Conservation (phyloP, 53 echinoderm and acorn worm genomes). For the Astropecten irregularis region DNA sequence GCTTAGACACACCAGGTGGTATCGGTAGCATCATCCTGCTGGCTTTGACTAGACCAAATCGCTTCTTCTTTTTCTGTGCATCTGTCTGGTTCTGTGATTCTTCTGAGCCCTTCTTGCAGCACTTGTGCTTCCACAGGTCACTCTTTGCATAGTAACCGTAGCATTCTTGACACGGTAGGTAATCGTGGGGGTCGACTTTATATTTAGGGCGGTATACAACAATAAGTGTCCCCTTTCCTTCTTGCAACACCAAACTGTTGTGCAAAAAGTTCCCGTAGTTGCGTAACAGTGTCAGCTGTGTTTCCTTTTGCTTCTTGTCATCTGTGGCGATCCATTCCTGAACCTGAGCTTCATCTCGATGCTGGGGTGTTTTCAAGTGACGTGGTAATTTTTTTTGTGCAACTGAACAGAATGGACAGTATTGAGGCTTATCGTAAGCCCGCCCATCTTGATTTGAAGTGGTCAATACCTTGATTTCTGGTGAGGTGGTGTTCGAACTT, state of each 20-base stretch:
- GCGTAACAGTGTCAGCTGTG: constrained; percentile 37
- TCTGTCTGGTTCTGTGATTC: neutral
- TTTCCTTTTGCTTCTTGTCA: constrained; percentile 55
- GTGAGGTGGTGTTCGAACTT: neutral
- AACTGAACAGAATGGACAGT: constrained; percentile 58
- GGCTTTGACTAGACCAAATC: neutral
- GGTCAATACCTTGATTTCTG: constrained; percentile 5
- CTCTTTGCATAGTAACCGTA: constrained; percentile 64
- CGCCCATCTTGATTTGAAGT: constrained; percentile 9
- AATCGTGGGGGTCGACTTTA: constrained; percentile 42
- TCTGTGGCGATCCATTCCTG: constrained; percentile 48
- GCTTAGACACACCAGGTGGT: constrained; percentile 21
- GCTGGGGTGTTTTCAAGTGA: constrained; percentile 46
- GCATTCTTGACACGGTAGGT: constrained; percentile 61
- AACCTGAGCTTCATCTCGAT: constrained; percentile 46
- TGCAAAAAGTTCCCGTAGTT: constrained; percentile 68
- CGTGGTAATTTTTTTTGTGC: constrained; percentile 70
- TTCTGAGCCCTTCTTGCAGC: neutral
- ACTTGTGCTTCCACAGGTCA: constrained; percentile 71
- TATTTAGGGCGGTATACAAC: constrained; percentile 54
- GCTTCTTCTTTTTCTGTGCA: neutral
- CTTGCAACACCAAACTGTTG: constrained; percentile 45
- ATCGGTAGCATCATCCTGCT: constrained; percentile 21
- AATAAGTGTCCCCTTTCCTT: constrained; percentile 61
- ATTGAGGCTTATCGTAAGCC: constrained; percentile 54